Evolutionary conservation across 2,113 vertebrate genomes (phyloP), one percentile per base, ranked within the genome.

Genomic region (Strigops habroptila): DNA sequence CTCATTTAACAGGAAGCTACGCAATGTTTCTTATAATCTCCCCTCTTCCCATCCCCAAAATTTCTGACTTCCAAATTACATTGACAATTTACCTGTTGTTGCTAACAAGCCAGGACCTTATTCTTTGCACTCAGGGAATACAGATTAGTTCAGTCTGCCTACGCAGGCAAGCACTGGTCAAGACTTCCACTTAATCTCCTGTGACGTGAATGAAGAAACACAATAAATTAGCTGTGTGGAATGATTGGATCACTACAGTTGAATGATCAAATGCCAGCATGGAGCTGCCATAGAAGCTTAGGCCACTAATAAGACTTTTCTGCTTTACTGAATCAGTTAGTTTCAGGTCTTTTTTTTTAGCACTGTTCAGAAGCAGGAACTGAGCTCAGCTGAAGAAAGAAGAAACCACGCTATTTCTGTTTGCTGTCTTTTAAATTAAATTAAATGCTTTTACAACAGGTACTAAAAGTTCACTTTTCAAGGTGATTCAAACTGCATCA

Each of bases 131-230:
- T 1, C 31, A 74, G 28, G 19, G 37, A 95, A 59, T 33, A 68
- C 10, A 51, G 80, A 89, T 85, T 48, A 93, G 49, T 48, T 87
- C 57, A 76, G 62, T 65, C 78, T 65, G 78, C 41, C 87, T 65
- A 77, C 0, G 6, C 63, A 90, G 39, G 16, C 44, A 74, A 82
- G 41, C 63, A 51, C 64, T 73, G 49, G 55, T 67, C 88, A 93
- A 69, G 82, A 30, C 43, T 92, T 87, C 48, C 91, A 74, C 80
- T 85, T 94, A 65, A 91, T 90, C 81, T 92, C 74, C 80, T 76
- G 57, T 83, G 96, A 94, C 3, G 5, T 86, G 91, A 91, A 85
- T 60, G 53, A 90, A 94, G 91, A 83, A 90, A 87, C 64, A 84
- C 77, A 41, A 64, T 78, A 71, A 93, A 85, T 86, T 85, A 82